Conservation (phyloP, 2,888 invertebrate genomes). For the Podabrus alpinus region DNA sequence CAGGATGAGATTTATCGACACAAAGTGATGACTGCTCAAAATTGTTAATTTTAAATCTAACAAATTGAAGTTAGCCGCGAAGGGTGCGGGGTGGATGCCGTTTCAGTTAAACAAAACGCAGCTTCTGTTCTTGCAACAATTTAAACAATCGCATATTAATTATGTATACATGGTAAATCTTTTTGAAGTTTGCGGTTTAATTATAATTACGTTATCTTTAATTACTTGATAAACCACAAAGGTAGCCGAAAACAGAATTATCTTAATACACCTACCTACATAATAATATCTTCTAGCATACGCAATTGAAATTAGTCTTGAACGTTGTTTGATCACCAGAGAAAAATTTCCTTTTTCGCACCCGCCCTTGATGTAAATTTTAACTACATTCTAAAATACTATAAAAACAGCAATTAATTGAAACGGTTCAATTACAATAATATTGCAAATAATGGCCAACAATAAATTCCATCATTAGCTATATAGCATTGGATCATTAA, state of each 20-base stretch:
- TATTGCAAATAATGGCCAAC: background rate
- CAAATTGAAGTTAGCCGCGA: no score
- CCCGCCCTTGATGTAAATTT: no score
- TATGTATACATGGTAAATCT: background rate
- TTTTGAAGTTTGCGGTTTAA: background rate
- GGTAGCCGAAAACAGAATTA: background rate
- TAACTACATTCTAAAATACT: no score
- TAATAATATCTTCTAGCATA: background rate
- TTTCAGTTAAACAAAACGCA: background rate
- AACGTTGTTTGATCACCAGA: background rate
- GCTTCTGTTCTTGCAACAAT: background rate
- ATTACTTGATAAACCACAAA: background rate
- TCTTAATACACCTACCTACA: background rate
- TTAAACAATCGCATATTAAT: background rate
- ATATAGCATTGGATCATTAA: background rate
- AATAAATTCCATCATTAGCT: background rate
- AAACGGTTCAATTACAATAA: background rate
- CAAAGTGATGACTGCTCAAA: no score
- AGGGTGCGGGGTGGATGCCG: background rate
- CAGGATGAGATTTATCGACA: background rate
- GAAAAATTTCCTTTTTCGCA: no score
- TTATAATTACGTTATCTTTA: background rate
- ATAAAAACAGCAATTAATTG: background rate
- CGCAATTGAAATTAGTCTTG: background rate
- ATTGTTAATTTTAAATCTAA: no score